These are phyloP conservation scores for Sitta carolinensis DNA, from an alignment of 2,797 vertebrate genomes.

Conservation along the genomic window DNA sequence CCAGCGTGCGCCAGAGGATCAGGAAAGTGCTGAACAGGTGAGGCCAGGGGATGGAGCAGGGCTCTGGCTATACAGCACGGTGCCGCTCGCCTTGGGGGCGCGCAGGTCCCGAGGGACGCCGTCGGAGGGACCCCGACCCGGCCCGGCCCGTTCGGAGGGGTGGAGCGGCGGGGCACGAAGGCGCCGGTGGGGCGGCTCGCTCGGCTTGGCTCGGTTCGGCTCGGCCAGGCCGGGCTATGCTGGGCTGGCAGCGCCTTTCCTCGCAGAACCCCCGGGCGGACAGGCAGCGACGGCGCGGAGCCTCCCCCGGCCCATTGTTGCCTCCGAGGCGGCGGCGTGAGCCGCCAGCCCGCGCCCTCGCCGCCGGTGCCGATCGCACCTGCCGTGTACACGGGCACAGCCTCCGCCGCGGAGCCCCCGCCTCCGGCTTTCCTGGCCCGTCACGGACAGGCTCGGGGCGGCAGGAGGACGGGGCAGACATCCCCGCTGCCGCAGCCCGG, in stretches of 20 bases:
- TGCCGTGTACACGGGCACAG: background rate
- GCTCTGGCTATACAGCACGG: background rate
- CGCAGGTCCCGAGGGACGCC: background rate
- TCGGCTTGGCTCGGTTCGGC: background rate
- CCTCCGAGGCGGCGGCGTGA: background rate
- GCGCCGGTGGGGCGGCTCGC: background rate
- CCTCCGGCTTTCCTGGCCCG: background rate
- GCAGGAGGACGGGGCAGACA: background rate
- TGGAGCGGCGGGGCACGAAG: background rate
- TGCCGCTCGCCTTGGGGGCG: background rate
- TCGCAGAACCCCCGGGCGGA: background rate
- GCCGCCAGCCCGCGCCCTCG: background rate
- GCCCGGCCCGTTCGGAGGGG: background rate
- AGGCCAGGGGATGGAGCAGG: constrained; percentile 4
- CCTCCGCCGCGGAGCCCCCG: background rate
- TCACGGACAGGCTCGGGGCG: background rate
- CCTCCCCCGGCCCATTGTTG: background rate
- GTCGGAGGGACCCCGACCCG: background rate
- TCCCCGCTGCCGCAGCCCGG: background rate
- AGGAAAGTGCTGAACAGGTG: constrained; percentile 90
- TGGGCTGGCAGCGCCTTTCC: background rate
- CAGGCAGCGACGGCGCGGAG: background rate
- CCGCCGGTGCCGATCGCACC: background rate
- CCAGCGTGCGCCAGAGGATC: constrained; percentile 82
- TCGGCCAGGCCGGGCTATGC: background rate